phyloP scores from a whole-genome alignment of 2,888 invertebrate genomes.

The Eilema caniola region DNA sequence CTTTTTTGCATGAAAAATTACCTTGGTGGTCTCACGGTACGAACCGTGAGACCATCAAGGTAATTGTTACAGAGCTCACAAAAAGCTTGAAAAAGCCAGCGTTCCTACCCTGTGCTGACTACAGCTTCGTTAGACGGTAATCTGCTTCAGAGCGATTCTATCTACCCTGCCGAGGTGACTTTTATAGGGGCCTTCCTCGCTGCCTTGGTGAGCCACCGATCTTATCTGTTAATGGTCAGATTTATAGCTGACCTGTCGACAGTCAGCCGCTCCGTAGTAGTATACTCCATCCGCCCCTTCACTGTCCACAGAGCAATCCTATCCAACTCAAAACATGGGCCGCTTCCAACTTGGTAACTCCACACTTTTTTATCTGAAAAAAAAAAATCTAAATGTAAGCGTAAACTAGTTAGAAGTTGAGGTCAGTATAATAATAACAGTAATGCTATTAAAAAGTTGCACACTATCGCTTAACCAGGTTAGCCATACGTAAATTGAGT shows the following conservation, averaged over 20 bases:
- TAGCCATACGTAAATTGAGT: background rate
- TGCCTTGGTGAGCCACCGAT: too few species aligned
- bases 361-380: background rate
- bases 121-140: background rate
- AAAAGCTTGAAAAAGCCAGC: fast-evolving
- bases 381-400: background rate
- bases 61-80: background rate
- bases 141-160: background rate
- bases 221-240: too few species aligned
- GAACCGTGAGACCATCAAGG: too few species aligned
- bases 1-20: background rate
- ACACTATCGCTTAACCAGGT: background rate
- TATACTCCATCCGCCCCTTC: background rate
- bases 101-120: background rate
- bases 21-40: too few species aligned
- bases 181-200: too few species aligned
- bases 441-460: background rate
- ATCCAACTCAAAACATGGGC: background rate
- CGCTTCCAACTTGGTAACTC: too few species aligned
- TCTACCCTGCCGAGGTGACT: too few species aligned
- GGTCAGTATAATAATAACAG: background rate
- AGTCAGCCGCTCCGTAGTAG: background rate
- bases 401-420: background rate
- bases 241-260: too few species aligned
- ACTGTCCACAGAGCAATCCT: background rate